phyloP scores from a whole-genome alignment of 2,113 vertebrate species.

The Synodontis membranacea region DNA sequence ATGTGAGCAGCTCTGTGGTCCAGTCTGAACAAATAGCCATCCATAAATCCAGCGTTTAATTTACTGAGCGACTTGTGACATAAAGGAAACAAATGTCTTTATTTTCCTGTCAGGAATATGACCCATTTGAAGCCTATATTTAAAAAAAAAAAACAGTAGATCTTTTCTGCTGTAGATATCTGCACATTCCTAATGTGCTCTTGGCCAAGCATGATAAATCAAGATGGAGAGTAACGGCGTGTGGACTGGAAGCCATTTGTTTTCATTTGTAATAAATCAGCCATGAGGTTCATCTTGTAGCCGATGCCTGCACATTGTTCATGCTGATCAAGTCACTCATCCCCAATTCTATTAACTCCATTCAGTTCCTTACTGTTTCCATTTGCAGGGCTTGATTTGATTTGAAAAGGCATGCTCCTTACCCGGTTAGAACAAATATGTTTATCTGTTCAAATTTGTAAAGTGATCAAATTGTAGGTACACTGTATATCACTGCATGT shows the following conservation, averaged over 20 bases:
- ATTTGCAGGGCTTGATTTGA: not conserved
- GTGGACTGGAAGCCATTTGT: constrained; percentile 24
- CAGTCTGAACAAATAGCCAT: not conserved
- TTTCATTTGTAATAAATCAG: constrained; percentile 30
- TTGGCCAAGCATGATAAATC: constrained; percentile 22
- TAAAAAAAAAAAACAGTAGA: not conserved
- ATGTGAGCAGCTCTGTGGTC: not conserved
- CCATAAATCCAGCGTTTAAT: constrained; percentile 1
- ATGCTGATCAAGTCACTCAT: constrained; percentile 9
- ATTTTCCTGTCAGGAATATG: constrained; percentile 18
- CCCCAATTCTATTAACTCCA: not conserved
- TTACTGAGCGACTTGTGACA: not conserved
- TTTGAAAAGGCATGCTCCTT: not conserved
- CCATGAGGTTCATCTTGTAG: not conserved
- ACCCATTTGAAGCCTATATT: not conserved
- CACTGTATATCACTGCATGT: no score
- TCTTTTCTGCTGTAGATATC: not conserved
- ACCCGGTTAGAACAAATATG: not conserved
- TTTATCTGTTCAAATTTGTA: not conserved
- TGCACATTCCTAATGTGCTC: constrained; percentile 13
- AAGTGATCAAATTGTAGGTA: no score
- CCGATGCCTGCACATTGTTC: not conserved
- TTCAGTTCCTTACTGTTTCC: not conserved
- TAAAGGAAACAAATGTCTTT: not conserved
- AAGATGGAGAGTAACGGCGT: not conserved